Percentiles rank a stretch among this genome's conserved stretches.
These are phyloP conservation scores for Ptilonorhynchus violaceus DNA, from an alignment of 2,113 vertebrate genomes.

Conservation along the genomic window DNA sequence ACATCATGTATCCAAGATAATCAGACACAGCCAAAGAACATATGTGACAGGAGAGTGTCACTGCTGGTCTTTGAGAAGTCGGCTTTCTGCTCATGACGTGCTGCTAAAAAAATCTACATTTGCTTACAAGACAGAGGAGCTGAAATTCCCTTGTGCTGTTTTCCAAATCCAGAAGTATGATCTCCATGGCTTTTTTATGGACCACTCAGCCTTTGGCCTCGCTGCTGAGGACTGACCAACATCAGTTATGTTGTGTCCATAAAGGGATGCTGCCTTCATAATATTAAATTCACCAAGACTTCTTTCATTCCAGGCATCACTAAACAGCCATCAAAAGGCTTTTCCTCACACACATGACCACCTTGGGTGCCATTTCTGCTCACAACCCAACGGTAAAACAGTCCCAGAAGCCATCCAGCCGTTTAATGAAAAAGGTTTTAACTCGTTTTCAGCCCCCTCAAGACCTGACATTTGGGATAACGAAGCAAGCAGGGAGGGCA, in stretches of 20 bases:
- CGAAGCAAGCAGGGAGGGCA: neutral
- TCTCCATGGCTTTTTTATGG: neutral
- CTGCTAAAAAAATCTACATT: neutral
- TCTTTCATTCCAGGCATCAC: neutral
- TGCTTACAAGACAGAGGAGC: neutral
- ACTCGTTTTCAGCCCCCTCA: neutral
- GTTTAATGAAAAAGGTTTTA: neutral
- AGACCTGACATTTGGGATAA: neutral
- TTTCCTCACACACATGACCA: neutral
- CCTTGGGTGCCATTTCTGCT: neutral
- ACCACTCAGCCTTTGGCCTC: neutral
- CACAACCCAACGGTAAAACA: neutral
- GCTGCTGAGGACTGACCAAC: neutral
- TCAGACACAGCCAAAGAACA: neutral
- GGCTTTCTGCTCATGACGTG: neutral
- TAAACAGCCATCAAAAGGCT: neutral
- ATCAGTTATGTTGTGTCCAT: neutral
- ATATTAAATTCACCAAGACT: neutral
- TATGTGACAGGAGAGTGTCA: neutral
- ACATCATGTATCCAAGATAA: neutral
- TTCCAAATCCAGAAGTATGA: neutral
- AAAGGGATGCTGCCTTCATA: neutral
- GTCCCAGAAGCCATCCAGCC: neutral
- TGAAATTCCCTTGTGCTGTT: neutral
- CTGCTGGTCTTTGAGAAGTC: neutral